Base-by-base conservation (phyloP, 2,888 invertebrate genomes). In the Drosophila stalkeri region DNA sequence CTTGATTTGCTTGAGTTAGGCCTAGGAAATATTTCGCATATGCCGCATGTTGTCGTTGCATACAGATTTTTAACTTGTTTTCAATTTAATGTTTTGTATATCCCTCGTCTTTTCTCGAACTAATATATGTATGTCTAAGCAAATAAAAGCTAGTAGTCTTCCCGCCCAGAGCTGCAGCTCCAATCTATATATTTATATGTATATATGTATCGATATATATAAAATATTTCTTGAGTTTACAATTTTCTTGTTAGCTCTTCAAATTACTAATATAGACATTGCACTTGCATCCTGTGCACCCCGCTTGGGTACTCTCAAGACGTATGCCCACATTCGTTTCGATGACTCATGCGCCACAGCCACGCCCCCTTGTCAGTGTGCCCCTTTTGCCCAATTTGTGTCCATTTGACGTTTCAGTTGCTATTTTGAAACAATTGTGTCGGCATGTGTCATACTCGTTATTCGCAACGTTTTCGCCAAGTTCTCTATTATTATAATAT, bases 371-470 rank as follows among this genome's bases (percentile, higher is more conserved):
- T 35, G 33, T 14, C 51, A 20, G 54, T 44, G 39, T 39, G 56
- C 33, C 37, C 18, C 71, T 23, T 75, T 72, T 39, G 16, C 12
- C 55, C 11, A 11, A 54, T 54, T 37, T 35, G 14, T 20, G 51
- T 51, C 31, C 54, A 54, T 54, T 55, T 80, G 80, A 76, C 80
- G 80, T 76, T 61, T 69, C 63, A 33, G 37, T 57, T 64, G 67
- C 72, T 80, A 72, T 76, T 76, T 69, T 76, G 62, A 80, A 68
- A 70, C 71, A 75, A 77, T 80, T 80, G 72, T 78, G 64, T 47
- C 14, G 62, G 64, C 80, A 65, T 78, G 76, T 80, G 80, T 78
- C 77, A 80, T 72, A 60, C 60, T 20, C 35, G 47, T 37, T 51
- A 31, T 35, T 35, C 57, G 33, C 55, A 31, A 55, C 60, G 44